Conservation (phyloP, 2,797 vertebrate genomes). For the Nasua narica region DNA sequence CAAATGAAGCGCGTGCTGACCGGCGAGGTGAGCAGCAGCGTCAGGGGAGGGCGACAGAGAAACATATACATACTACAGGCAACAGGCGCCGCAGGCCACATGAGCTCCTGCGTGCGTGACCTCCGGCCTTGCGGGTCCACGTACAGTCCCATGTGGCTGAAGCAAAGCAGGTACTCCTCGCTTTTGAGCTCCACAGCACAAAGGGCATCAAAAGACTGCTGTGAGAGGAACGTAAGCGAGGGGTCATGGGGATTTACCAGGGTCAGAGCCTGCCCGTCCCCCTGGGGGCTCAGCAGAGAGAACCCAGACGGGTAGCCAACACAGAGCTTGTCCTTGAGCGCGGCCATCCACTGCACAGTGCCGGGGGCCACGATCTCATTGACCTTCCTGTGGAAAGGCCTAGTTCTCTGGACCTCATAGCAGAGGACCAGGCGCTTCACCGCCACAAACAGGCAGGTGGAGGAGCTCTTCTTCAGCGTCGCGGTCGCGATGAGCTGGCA, state of each 20-base stretch:
- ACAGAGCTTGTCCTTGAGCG: slow-evolving; percentile 93
- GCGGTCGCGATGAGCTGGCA: slow-evolving; percentile 93
- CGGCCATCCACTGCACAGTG: slow-evolving; percentile 92
- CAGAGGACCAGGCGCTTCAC: slow-evolving; percentile 94
- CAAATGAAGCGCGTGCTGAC: slow-evolving; percentile 64
- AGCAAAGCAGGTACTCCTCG: slow-evolving; percentile 95
- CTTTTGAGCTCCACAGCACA: slow-evolving; percentile 92
- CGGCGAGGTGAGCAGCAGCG: slow-evolving; percentile 76
- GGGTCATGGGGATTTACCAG: slow-evolving; percentile 94
- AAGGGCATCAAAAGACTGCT: slow-evolving; percentile 93
- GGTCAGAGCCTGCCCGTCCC: slow-evolving; percentile 93
- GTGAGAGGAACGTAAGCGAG: slow-evolving; percentile 94
- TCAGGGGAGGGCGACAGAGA: slow-evolving; percentile 83
- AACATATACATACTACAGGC: slow-evolving; percentile 95
- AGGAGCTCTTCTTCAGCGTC: slow-evolving; percentile 85
- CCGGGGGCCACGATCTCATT: slow-evolving; percentile 93
- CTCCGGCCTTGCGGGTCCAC: slow-evolving; percentile 96
- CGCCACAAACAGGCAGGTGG: slow-evolving; percentile 91
- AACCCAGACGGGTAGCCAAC: slow-evolving; percentile 97
- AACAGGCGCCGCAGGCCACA: slow-evolving; percentile 96
- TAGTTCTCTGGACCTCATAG: slow-evolving; percentile 92
- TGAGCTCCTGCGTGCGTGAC: slow-evolving; percentile 94
- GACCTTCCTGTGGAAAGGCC: slow-evolving; percentile 91
- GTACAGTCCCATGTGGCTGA: slow-evolving; percentile 95
- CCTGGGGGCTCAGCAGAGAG: slow-evolving; percentile 93